These are phyloP conservation scores for Knipowitschia caucasica DNA, from an alignment of 2,797 vertebrate genomes.

Conservation along the genomic window DNA sequence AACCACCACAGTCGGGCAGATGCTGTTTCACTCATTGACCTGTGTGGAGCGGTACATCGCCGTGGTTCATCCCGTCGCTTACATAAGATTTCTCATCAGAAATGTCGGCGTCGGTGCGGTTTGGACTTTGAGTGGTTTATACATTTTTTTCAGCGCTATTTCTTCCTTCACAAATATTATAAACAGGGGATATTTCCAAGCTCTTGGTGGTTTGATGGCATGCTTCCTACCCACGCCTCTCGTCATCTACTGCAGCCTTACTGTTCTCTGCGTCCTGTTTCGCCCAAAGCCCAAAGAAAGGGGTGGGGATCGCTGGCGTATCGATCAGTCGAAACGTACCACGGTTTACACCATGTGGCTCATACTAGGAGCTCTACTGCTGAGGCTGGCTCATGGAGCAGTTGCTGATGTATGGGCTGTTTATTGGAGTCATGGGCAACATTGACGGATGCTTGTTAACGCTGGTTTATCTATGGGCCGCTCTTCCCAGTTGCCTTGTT, in stretches of 20 bases:
- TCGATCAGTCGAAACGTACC: not conserved
- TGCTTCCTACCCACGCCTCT: too few species aligned
- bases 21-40: not conserved
- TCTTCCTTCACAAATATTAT: not conserved
- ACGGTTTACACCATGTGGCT: not conserved
- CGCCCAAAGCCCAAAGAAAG: not conserved
- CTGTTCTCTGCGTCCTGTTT: slow-evolving; percentile 1
- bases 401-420: not conserved
- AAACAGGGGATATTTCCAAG: not conserved
- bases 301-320: not conserved
- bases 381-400: not conserved
- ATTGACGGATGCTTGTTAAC: not conserved
- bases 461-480: not conserved
- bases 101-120: not conserved
- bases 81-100: not conserved
- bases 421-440: not conserved
- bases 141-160: not conserved
- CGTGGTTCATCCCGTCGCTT: not conserved
- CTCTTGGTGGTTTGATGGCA: not conserved
- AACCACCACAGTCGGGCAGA: not conserved
- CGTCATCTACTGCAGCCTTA: not conserved
- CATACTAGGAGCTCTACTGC: not conserved
- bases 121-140: not conserved
- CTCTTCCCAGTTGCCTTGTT: not conserved
- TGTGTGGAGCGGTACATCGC: slow-evolving; percentile 11